Conservation (phyloP, 2,888 invertebrate genomes). For the Apomyelois bistriatella region DNA sequence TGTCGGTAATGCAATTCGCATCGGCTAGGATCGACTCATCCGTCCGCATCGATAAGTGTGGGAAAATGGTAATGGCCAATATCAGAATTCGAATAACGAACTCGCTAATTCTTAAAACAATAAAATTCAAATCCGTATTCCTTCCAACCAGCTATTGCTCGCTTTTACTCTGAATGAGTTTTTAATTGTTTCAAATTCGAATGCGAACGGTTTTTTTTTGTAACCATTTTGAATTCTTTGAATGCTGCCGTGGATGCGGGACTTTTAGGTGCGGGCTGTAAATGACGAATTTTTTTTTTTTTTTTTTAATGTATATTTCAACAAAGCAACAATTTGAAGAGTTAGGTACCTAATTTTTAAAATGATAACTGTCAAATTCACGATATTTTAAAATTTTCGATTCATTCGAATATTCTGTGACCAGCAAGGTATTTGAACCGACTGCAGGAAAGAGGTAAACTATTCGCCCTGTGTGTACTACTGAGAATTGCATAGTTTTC, state of each 20-base stretch:
- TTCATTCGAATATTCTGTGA: too few species aligned
- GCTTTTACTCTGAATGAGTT: slow-evolving; percentile 49
- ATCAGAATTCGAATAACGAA: slow-evolving; percentile 13
- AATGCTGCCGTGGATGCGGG: slow-evolving; percentile 26
- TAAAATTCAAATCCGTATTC: slow-evolving; percentile 35
- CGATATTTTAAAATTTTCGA: too few species aligned
- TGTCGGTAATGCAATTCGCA: too few species aligned
- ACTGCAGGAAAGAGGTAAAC: too few species aligned
- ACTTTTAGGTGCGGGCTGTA: slow-evolving; percentile 24
- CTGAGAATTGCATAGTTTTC: too few species aligned
- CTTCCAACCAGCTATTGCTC: slow-evolving; percentile 34
- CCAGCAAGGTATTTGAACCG: too few species aligned
- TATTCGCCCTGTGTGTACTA: too few species aligned
- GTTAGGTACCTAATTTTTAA: too few species aligned
- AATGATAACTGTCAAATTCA: too few species aligned
- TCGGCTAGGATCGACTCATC: too few species aligned
- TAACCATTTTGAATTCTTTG: slow-evolving; percentile 49
- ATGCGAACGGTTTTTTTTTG: slow-evolving; percentile 38
- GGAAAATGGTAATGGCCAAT: background rate
- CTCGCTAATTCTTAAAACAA: slow-evolving; percentile 26
- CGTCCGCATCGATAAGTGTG: too few species aligned
- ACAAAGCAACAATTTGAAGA: background rate
- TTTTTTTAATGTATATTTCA: background rate
- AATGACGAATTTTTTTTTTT: slow-evolving; percentile 23
- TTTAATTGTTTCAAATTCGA: slow-evolving; percentile 59